Base-by-base conservation (phyloP, 2,113 vertebrate species). In the Chrysochloris asiatica region DNA sequence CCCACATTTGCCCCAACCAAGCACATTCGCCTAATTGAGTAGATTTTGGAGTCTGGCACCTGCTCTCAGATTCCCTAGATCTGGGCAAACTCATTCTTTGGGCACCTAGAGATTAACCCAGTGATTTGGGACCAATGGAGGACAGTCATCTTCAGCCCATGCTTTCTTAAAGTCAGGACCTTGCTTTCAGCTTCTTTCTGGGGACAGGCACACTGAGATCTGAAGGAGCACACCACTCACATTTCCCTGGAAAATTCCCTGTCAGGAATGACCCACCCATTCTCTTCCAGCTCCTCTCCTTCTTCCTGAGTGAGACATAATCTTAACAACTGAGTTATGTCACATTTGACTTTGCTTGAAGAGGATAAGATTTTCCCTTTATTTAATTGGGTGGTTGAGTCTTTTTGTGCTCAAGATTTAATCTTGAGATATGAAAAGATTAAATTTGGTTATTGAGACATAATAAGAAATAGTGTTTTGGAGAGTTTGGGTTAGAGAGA, bases 381-480 rank as follows among this genome's bases (percentile, higher is more conserved):
- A 92, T 56, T 48, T 97, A 97, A 97, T 94, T 97, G 96, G 94
- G 93, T 96, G 96, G 95, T 85, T 96, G 96, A 93, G 92, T 69
- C 93, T 95, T 87, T 86, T 82, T 97, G 93, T 93, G 95, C 96
- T 98, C 96, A 93, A 94, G 96, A 98, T 97, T 93, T 96, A 94
- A 98, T 98, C 96, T 96, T 86, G 72, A 95, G 88, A 93, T 73
- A 63, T 50, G 10, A 92, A 95, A 83, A 95, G 96, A 95, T 97
- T 96, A 96, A 89, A 95, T 96, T 96, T 96, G 96, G 96, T 97
- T 97, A 95, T 93, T 75, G 97, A 98, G 97, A 97, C 97, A 97
- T 95, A 98, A 97, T 98, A 97, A 97, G 96, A 98, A 98, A 95
- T 96, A 65, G 61, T 94, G 81, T 93, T 97, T 91, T 88, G 87